Base-by-base conservation (phyloP, 1,140 invertebrate species). In the Chrysoperla carnea region DNA sequence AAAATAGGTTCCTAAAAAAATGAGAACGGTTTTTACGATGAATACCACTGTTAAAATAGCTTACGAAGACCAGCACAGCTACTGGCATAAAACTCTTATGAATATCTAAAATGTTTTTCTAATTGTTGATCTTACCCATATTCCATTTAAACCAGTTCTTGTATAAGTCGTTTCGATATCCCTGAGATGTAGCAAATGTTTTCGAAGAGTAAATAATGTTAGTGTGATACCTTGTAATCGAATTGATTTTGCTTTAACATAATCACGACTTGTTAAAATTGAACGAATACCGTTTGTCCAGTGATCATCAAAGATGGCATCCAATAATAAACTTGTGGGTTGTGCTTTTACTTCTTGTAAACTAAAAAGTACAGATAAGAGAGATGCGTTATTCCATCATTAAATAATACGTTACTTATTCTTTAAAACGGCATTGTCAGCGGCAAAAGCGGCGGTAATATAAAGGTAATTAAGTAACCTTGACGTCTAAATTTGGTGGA, bases 341-440 rank as follows among this genome's bases (percentile, higher is more conserved):
- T 87, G 82, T 2, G 83, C 78, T 58, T 86, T 90, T 1, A 92
- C 80, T 68, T 93, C 88, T 68, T 93, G 87, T 43, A 91, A 66
- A n/a, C 81, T 84, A 52, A 44, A 64, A 54, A 47, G 50, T 45
- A 41, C 38, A 23, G 5, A 23, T 23, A 23, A 23, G 17, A 23
- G 17, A 23, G 5, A 29, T 15, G 9, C 1, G 4, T 11, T 28
- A 8, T 17, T 43, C 6, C 1, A 41, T 15, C n/a, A 35, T 43
- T 29, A 40, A 43, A 41, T n/a, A 13, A 14, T 33, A 42, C 37
- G 35, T n/a, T n/a, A n/a, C n/a, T n/a, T n/a, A n/a, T n/a, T n/a
- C n/a, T n/a, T n/a, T n/a, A n/a, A n/a, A n/a, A n/a, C n/a, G n/a
- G n/a, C n/a, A n/a, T n/a, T n/a, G n/a, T n/a, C n/a, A n/a, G n/a